Evolutionary conservation across 2,113 vertebrate genomes (phyloP).

Genomic region (Pavo muticus): DNA sequence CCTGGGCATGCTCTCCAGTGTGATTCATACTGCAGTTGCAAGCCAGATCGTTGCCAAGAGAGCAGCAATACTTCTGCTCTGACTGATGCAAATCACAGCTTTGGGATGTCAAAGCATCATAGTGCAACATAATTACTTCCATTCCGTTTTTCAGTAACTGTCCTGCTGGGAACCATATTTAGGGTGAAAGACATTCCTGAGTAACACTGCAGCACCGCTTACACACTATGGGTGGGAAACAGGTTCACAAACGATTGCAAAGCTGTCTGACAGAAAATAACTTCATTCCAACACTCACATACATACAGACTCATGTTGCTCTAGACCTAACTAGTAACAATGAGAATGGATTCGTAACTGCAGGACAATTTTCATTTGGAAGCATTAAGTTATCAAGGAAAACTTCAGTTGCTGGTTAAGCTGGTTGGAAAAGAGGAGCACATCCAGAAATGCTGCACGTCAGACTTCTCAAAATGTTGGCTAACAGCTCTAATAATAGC

Average conservation of each 20-base stretch:
- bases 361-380: neutral
- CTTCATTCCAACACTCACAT: neutral
- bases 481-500: neutral
- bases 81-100: neutral
- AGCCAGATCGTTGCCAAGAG: neutral
- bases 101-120: neutral
- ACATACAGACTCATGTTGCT: neutral
- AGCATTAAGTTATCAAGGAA: neutral
- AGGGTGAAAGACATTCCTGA: neutral
- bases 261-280: neutral
- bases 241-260: neutral
- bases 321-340: neutral
- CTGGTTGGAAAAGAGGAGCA: neutral
- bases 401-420: neutral
- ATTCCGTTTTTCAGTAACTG: neutral
- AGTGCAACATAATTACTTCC: neutral
- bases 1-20: neutral
- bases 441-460: accelerated
- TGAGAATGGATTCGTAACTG: neutral
- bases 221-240: neutral
- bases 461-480: neutral
- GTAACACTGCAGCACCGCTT: neutral
- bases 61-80: neutral
- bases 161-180: neutral
- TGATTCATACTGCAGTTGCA: neutral